Base-by-base conservation (phyloP, 2,797 vertebrate species). In the Atherinosoma microstoma region DNA sequence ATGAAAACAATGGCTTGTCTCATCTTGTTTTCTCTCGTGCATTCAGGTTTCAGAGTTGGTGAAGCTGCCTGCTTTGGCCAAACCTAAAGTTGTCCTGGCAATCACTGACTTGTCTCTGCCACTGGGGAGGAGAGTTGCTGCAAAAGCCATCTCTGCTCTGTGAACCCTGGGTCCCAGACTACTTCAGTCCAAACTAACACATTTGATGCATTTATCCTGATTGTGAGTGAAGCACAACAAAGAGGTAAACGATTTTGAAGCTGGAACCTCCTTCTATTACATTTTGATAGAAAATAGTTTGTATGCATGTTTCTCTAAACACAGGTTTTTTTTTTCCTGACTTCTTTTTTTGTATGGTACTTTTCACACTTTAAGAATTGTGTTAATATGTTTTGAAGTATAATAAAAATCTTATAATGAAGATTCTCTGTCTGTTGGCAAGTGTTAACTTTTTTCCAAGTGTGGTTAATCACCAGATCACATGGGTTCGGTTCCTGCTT, bases 81-180 rank as follows among this genome's bases (percentile, higher is more conserved):
- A 96, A 73, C 98, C 98, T 58, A 97, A 94, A 89, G 96, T 97
- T 0, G 96, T 99, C 5, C 88, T 99, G 87, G 97, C 97, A 68
- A 98, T 99, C 93, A 98, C 97, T 0, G 98, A 99, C 84, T 95
- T 99, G 83, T 97, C 95, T 61, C 94, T 99, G 83, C 97, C 97
- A 0, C 93, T 99, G 85, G 97, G 98, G 3, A 95, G 97, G 63
- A 96, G 98, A 15, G 97, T 99, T 0, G 98, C 98, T 0, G 98
- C 98, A 78, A 99, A 99, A 92, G 97, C 98, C 79, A 97, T 99
- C 0, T 94, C 98, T 0, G 95, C 97, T 0, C 89, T 99, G 58
- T 99, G 95, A 88, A 69, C 54, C 5, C 3, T 24, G 3, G 20
- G 5, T 67, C 63, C 69, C 53, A 29, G 34, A 57, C 40, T 16